Evolutionary conservation across 1,140 invertebrate genomes (phyloP).

Genomic region (Phortica variegata): DNA sequence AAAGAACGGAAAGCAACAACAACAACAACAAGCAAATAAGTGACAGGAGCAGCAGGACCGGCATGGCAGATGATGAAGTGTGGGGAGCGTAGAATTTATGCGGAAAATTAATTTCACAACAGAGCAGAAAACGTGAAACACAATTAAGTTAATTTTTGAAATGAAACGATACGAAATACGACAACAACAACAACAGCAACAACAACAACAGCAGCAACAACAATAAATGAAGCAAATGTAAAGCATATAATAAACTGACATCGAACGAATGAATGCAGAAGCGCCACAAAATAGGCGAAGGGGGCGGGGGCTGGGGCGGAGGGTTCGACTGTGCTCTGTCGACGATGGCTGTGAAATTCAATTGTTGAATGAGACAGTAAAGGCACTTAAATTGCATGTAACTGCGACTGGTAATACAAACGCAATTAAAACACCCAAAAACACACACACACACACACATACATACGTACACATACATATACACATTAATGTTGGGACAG

Average conservation of each 20-base stretch:
- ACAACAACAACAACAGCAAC: conserved; percentile 39
- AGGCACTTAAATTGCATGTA: background rate
- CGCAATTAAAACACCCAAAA: conserved; percentile 53
- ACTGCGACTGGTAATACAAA: conserved; percentile 40
- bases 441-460: conserved; percentile 35
- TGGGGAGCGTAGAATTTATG: conserved; percentile 39
- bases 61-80: background rate
- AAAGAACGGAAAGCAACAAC: no score
- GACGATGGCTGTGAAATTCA: conserved; percentile 44
- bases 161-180: no score
- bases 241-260: conserved; percentile 47
- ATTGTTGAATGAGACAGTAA: conserved; percentile 15
- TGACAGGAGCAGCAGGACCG: background rate
- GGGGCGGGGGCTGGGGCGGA: background rate
- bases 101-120: conserved; percentile 51
- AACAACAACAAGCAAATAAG: no score
- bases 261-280: conserved; percentile 3
- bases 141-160: conserved; percentile 54
- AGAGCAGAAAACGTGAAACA: conserved; percentile 21
- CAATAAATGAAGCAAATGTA: conserved; percentile 49
- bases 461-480: conserved; percentile 25
- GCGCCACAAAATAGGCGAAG: background rate
- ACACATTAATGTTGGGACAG: conserved; percentile 3
- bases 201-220: conserved; percentile 5
- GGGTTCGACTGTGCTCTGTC: background rate